Evolutionary conservation across 2,113 vertebrate genomes (phyloP).

Genomic region (Anolis carolinensis): DNA sequence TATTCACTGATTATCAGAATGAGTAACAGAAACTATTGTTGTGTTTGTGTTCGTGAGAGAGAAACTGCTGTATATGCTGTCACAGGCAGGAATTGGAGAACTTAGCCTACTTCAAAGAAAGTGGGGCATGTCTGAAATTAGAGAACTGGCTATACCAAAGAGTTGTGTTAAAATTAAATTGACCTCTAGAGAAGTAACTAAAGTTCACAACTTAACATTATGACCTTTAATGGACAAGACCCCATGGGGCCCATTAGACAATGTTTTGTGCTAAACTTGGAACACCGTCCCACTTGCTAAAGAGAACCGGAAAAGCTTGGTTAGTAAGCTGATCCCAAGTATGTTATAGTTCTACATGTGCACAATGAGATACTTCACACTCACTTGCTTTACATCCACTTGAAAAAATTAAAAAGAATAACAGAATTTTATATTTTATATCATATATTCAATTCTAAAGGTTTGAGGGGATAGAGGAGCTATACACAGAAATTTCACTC

Average conservation of each 20-base stretch:
- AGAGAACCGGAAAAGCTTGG: neutral
- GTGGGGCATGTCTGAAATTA: neutral
- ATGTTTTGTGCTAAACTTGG: neutral
- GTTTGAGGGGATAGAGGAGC: no score
- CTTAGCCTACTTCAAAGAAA: neutral
- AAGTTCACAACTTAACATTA: neutral
- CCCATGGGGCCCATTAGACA: neutral
- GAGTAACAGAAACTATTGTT: neutral
- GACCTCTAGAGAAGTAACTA: neutral
- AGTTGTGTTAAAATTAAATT: constrained; percentile 6
- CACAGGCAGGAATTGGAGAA: neutral
- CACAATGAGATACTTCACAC: no score
- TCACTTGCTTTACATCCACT: no score
- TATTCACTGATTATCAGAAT: neutral
- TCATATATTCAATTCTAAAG: no score
- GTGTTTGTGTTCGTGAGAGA: neutral
- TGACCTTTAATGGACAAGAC: neutral
- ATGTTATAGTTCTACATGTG: neutral
- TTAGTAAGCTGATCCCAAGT: neutral
- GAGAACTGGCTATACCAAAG: neutral
- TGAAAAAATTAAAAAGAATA: no score
- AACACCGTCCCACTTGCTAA: neutral
- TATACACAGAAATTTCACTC: neutral
- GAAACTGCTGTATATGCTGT: neutral
- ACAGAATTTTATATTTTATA: no score